Evolutionary conservation across 2,113 vertebrate species (phyloP), one percentile per base, ranked within the genome.

Genomic region (Astur gentilis): DNA sequence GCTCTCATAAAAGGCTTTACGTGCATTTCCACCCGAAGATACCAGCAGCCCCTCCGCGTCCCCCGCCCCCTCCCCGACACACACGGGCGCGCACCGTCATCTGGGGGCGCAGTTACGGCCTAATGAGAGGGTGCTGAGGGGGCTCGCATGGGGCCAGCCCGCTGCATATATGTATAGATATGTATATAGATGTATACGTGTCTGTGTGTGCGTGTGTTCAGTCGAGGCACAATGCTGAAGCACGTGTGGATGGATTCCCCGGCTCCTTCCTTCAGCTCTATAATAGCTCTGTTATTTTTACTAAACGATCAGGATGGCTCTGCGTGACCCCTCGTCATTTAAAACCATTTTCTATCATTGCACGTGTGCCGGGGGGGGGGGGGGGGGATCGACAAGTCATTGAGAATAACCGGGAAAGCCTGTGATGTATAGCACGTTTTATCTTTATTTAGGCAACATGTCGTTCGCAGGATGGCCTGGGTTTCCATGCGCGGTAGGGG

Each of bases 251-350:
- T 72, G 89, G 90, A 62, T 83, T 81, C 58, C 49, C 50, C 32
- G 90, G 82, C 82, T 96, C 91, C 87, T 86, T 96, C 83, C 94
- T 96, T 91, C 97, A 90, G 76, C 76, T 79, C 84, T 73, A 5
- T 98, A 98, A 98, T 98, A 96, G 97, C 96, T 81, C 93, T 98
- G 98, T 97, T 98, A 96, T 97, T 97, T 97, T 97, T 98, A 73
- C 97, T 98, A 98, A 98, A 97, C 96, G 97, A 92, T 96, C 86
- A 66, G 94, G 93, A 97, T 97, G 98, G 97, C 98, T 97, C 91
- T 84, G 27, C 92, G 89, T 98, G 98, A 98, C 98, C 98, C 88
- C 77, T 96, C 76, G 65, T 86, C 97, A 79, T 96, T 97, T 97
- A 97, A 90, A 95, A 83, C 92, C 91, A 95, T 98, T 98, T 98